Evolutionary conservation across 2,888 invertebrate genomes (phyloP), one percentile per base, ranked within the genome.

Genomic region (Synanthedon tipuliformis): DNA sequence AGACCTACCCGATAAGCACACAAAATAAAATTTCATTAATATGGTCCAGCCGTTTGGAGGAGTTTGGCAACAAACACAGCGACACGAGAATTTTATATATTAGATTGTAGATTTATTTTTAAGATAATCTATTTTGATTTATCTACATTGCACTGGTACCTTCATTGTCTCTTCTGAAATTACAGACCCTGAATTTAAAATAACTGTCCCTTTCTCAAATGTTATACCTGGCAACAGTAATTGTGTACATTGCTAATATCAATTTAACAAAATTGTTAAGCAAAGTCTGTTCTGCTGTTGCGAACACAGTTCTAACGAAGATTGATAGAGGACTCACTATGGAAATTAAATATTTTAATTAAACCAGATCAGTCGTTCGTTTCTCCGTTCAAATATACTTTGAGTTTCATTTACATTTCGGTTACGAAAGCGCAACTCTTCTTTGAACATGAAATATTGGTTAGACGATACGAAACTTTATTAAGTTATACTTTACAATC

Each of bases 371-470:
- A 45, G 1, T 45, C 34, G 52, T 41, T 51, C 51, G 48, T 18
- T 53, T 12, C 27, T 52, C 12, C 50, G 50, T 40, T 54, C 48
- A 54, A 50, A 48, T 48, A 54, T 50, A 54, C 40, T 40, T 8
- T 48, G 40, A 45, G 52, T 16, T 40, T 27, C 49, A 52, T 54
- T 54, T 52, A 45, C 52, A 51, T 54, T 48, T 51, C 48, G n/a
- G 11, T 48, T 45, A 12, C 4, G n/a, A n/a, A 45, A 45, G 45
- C 34, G 34, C 45, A 45, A 45, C 45, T 45, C 45, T 45, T 45
- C 13, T 45, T 15, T 45, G 7, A 15, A 45, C 15, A 34, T 45
- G 10, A 45, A 45, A 7, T 7, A 45, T 45, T 15, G 45, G 10
- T 45, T 45, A 45, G 5, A 23, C 23, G 23, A 23, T 23, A 23